phyloP scores from a whole-genome alignment of 2,888 invertebrate species.

The Achlya flavicornis region DNA sequence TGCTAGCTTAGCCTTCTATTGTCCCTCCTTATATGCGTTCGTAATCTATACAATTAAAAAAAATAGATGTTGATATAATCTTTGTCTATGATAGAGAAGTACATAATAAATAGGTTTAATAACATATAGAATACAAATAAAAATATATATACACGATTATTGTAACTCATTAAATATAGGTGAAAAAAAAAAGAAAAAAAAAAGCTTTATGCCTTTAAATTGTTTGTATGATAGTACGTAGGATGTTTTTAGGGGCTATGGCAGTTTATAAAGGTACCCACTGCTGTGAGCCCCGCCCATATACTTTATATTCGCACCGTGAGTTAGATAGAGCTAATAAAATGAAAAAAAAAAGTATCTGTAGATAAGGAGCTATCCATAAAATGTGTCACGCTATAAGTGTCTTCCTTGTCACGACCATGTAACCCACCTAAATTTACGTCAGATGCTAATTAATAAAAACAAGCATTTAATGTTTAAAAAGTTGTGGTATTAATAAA shows the following conservation, averaged over 20 bases:
- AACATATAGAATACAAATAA: slow-evolving; percentile 81
- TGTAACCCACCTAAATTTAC: slow-evolving; percentile 8
- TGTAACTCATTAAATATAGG: slow-evolving; percentile 77
- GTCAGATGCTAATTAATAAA: neutral
- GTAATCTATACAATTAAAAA: slow-evolving; percentile 19
- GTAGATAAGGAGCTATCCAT: slow-evolving; percentile 39
- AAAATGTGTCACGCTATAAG: neutral
- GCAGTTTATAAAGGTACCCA: slow-evolving; percentile 68
- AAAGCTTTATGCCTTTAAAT: slow-evolving; percentile 81
- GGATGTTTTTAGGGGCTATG: slow-evolving; percentile 64
- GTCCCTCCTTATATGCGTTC: neutral
- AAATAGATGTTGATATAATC: slow-evolving; percentile 80
- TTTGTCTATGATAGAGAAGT: slow-evolving; percentile 80
- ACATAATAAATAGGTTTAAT: slow-evolving; percentile 79
- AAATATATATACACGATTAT: slow-evolving; percentile 83
- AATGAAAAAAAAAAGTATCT: slow-evolving; percentile 59
- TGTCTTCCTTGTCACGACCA: neutral
- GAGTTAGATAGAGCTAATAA: slow-evolving; percentile 76
- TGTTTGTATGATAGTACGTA: slow-evolving; percentile 78
- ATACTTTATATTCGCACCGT: slow-evolving; percentile 73
- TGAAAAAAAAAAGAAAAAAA: slow-evolving; percentile 69
- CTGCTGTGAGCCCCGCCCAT: slow-evolving; percentile 53
- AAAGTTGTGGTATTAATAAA: neutral
- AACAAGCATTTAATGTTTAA: neutral
- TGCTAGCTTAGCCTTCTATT: neutral